Base-by-base conservation (phyloP, 2,797 vertebrate species). In the Dryobates pubescens region DNA sequence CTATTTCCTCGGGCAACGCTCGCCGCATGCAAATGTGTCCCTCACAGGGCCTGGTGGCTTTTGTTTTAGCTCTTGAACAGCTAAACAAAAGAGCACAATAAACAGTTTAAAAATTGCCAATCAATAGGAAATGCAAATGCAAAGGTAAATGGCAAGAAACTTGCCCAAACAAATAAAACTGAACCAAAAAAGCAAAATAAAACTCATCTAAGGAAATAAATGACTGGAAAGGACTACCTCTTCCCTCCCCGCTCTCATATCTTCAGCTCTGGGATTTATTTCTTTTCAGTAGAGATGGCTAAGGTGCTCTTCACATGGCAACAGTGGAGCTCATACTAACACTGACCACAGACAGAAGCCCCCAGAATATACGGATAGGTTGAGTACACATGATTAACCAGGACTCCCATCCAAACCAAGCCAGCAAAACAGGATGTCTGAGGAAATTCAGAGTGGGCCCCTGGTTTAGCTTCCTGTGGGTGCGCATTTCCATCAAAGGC, bases 21-120 rank as follows among this genome's bases (percentile, higher is more conserved):
- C 96, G 97, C 98, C 98, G 98, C 98, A 99, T 99, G 98, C 98
- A 97, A 99, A 99, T 99, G 98, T 97, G 96, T 96, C 96, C 98
- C 97, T 98, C 96, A 74, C 97, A 98, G 97, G 97, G 97, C 97
- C 98, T 97, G 98, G 98, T 98, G 98, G 98, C 98, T 98, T 98
- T 98, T 98, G 98, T 99, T 98, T 98, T 98, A 97, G 98, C 98
- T 98, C 97, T 98, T 97, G 96, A 98, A 97, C 98, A 97, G 96
- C 95, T 97, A 97, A 97, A 98, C 98, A 98, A 98, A 97, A 97
- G 97, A 97, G 95, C 97, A 98, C 98, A 98, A 99, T 98, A 97
- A 98, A 98, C 97, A 98, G 97, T 97, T 98, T 97, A 94, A 96
- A 97, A 97, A 97, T 97, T 95, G 95, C 95, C 96, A 97, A 97